phyloP scores from a whole-genome alignment of 2,797 vertebrate genomes.

The Hephaestus fuliginosus region DNA sequence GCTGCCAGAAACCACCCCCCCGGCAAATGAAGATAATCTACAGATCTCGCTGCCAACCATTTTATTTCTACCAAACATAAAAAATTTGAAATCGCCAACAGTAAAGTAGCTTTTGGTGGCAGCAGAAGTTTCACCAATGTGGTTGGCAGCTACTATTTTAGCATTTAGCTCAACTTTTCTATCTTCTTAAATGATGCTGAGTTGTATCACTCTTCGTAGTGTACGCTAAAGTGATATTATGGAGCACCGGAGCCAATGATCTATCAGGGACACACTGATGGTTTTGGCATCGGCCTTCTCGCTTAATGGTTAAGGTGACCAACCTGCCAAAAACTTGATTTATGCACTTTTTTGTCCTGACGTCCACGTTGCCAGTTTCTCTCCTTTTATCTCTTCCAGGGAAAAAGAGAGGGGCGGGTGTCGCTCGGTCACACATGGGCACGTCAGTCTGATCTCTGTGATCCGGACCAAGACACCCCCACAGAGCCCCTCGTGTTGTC shows the following conservation, averaged over 20 bases:
- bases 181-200: conserved; percentile 5
- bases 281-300: conserved; percentile 56
- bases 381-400: conserved; percentile 60
- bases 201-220: conserved; percentile 29
- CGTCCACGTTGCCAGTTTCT: conserved; percentile 38
- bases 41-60: background rate
- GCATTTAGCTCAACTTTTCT: background rate
- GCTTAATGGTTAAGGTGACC: conserved; percentile 66
- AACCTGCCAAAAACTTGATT: conserved; percentile 64
- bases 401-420: conserved; percentile 60
- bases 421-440: conserved; percentile 61
- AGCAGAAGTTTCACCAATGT: background rate
- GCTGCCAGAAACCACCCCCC: background rate
- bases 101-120: background rate
- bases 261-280: conserved; percentile 54
- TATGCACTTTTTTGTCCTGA: conserved; percentile 52
- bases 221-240: conserved; percentile 39
- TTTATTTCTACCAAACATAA: background rate
- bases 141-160: background rate
- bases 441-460: conserved; percentile 68
- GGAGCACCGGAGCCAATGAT: conserved; percentile 41
- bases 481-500: conserved; percentile 46
- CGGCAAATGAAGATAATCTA: background rate
- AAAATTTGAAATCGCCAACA: background rate
- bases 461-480: conserved; percentile 60